These are phyloP conservation scores for Macrotus californicus DNA, from an alignment of 2,113 vertebrate species.

Conservation along the genomic window DNA sequence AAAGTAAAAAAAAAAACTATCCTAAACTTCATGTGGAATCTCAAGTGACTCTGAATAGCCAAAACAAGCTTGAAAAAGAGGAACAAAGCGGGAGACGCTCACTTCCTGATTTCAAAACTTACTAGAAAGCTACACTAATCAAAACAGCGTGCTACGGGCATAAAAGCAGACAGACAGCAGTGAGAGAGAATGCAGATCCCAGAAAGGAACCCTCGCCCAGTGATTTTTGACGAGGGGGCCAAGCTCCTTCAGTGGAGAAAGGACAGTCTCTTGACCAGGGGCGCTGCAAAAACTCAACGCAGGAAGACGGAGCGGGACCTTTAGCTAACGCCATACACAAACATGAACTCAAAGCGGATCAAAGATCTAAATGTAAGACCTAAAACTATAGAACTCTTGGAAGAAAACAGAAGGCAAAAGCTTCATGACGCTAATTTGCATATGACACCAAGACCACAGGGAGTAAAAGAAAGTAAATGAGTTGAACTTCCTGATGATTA, in stretches of 20 bases:
- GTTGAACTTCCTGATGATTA: background rate
- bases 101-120: background rate
- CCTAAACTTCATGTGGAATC: background rate
- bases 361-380: background rate
- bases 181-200: background rate
- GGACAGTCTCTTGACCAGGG: background rate
- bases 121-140: conserved; percentile 10
- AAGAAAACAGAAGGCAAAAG: background rate
- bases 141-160: background rate
- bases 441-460: background rate
- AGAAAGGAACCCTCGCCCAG: background rate
- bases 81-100: background rate
- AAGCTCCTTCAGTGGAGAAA: background rate
- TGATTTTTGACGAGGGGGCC: background rate
- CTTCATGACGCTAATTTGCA: background rate
- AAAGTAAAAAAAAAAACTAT: background rate
- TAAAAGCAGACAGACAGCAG: background rate
- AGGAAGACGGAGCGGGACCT: background rate
- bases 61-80: background rate
- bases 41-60: background rate
- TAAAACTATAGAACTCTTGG: background rate
- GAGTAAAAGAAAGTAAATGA: background rate
- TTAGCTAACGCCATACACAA: background rate
- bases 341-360: background rate
- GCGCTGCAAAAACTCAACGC: background rate